A percentile compares a stretch with the other conserved stretches of the same genome.
These are phyloP conservation scores for Nebria salina DNA, from an alignment of 2,888 invertebrate genomes.

Conservation along the genomic window DNA sequence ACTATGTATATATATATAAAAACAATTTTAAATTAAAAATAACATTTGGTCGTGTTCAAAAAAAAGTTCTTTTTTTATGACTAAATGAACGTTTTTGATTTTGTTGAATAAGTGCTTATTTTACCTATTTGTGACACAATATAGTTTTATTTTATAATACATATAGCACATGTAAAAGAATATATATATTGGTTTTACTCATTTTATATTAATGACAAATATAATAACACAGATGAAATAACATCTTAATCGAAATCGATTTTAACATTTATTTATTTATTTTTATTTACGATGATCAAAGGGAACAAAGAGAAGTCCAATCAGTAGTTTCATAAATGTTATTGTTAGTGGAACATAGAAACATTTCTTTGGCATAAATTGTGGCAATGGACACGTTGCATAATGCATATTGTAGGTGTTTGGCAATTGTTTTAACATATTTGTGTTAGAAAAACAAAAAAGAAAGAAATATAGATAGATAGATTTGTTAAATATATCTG, in stretches of 20 bases:
- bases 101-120: slow-evolving; percentile 16
- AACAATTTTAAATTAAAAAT: slow-evolving; percentile 9
- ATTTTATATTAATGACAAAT: slow-evolving; percentile 5
- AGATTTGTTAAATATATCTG: too few relatives aligned
- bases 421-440: background rate
- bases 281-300: background rate
- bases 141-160: slow-evolving; percentile 2
- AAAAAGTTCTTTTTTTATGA: background rate
- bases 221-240: slow-evolving; percentile 4
- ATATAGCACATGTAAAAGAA: slow-evolving; percentile 21
- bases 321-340: slow-evolving; percentile 4
- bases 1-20: background rate
- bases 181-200: slow-evolving; percentile 11
- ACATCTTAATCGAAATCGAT: background rate
- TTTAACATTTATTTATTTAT: slow-evolving; percentile 8
- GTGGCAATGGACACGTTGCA: background rate
- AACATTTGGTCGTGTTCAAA: slow-evolving; percentile 13
- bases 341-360: background rate
- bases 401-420: background rate
- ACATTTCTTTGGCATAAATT: slow-evolving; percentile 1
- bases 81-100: slow-evolving; percentile 7
- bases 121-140: slow-evolving; percentile 13
- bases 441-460: too few relatives aligned
- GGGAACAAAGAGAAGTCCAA: slow-evolving; percentile 4
- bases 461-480: too few relatives aligned